Percentiles rank a stretch among this genome's conserved stretches.
These are phyloP conservation scores for Tricholaema leucomelas DNA, from an alignment of 2,113 vertebrate species.

Conservation along the genomic window DNA sequence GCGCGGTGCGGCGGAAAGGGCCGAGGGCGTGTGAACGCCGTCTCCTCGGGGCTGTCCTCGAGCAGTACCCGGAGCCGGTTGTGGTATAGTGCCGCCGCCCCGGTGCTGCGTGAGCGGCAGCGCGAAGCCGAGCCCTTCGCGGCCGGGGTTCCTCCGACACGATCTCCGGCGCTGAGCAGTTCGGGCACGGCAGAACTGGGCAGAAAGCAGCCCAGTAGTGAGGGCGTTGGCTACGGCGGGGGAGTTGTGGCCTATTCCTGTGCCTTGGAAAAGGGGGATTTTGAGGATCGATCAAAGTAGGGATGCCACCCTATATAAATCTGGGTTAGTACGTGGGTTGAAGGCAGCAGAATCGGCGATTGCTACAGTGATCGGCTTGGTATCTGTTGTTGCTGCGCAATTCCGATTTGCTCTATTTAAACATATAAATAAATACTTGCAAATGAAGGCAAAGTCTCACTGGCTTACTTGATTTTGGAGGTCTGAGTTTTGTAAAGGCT, in stretches of 20 bases:
- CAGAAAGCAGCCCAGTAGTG: neutral
- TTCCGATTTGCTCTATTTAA: neutral
- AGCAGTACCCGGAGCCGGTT: neutral
- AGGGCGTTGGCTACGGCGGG: neutral
- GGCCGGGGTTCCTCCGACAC: neutral
- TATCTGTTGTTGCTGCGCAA: neutral
- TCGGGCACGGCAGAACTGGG: neutral
- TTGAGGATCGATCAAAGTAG: neutral
- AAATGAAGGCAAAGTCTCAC: neutral
- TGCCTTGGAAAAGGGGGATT: neutral
- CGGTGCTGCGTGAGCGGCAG: neutral
- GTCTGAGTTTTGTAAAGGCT: neutral
- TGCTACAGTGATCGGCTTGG: neutral
- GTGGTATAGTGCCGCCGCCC: rapidly evolving
- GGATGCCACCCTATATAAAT: rapidly evolving
- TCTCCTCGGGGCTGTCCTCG: no score
- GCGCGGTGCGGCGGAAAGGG: neutral
- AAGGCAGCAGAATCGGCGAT: neutral
- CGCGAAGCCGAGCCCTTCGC: neutral
- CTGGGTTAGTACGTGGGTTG: neutral
- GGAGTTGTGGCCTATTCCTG: neutral
- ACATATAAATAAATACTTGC: neutral
- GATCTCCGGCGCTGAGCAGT: neutral
- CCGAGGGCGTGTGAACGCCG: neutral
- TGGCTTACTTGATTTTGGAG: neutral